Evolutionary conservation across 2,888 invertebrate species (phyloP).

Genomic region (Teleiodes luculella): DNA sequence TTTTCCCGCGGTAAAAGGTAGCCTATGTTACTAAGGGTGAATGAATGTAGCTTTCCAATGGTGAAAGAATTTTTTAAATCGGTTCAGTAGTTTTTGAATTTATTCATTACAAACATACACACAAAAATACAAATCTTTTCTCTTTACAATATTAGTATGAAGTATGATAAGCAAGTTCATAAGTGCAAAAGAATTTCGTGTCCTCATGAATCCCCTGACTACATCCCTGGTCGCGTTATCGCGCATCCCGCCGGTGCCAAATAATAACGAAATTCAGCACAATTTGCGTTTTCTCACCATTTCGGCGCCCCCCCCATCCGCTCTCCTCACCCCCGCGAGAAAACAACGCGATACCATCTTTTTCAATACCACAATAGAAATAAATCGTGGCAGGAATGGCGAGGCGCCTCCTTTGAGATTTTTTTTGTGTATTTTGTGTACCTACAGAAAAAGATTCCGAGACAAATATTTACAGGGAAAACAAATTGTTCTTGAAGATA

Average conservation of each 20-base stretch:
- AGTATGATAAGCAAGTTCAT: too few relatives aligned
- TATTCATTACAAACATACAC: too few relatives aligned
- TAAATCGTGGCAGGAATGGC: conserved; percentile 34
- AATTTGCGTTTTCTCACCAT: conserved; percentile 53
- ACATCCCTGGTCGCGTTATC: conserved; percentile 36
- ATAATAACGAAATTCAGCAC: conserved; percentile 61
- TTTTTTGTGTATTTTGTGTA: neutral
- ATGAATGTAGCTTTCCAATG: too few relatives aligned
- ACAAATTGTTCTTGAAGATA: conserved; percentile 4
- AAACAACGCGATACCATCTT: conserved; percentile 46
- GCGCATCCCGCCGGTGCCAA: conserved; percentile 53
- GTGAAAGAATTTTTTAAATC: too few relatives aligned
- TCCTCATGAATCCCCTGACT: neutral
- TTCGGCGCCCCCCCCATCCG: conserved; percentile 30
- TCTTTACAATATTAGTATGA: too few relatives aligned
- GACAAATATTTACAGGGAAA: conserved; percentile 1
- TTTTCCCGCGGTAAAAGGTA: too few relatives aligned
- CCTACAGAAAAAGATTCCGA: neutral
- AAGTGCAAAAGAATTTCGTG: neutral
- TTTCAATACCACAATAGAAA: conserved; percentile 48
- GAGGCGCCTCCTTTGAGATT: conserved; percentile 11
- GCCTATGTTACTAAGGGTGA: too few relatives aligned
- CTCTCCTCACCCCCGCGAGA: conserved; percentile 25
- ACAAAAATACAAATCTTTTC: too few relatives aligned
- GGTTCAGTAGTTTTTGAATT: too few relatives aligned